phyloP scores from a whole-genome alignment of 1,140 invertebrate species.

The Oppia nitens region DNA sequence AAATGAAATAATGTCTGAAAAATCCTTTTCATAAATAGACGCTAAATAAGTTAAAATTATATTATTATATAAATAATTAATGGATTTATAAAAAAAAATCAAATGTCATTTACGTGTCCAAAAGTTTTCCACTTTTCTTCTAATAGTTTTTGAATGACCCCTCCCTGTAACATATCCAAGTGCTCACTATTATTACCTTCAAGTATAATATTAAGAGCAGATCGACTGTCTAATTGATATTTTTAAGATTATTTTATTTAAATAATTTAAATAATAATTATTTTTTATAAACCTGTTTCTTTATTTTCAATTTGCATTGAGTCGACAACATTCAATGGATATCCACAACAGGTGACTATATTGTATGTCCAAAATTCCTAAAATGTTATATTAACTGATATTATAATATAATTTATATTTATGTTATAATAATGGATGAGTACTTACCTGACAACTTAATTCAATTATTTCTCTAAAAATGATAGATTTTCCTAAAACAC shows the following conservation, averaged over 20 bases:
- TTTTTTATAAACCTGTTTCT: neutral
- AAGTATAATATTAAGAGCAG: constrained; percentile 90
- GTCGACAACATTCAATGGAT: constrained; percentile 87
- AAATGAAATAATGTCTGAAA: constrained; percentile 67
- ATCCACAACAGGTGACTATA: constrained; percentile 96
- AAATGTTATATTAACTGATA: neutral
- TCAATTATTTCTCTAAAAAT: constrained; percentile 97
- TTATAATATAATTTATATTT: too few relatives aligned
- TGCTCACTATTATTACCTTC: constrained; percentile 89
- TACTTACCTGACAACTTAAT: constrained; percentile 51
- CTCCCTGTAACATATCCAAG: constrained; percentile 94
- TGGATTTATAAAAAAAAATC: constrained; percentile 1
- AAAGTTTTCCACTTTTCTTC: constrained; percentile 99
- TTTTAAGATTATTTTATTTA: neutral
- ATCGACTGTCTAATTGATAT: constrained; percentile 74
- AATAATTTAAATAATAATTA: neutral
- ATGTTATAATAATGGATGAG: too few relatives aligned
- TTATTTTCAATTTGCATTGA: neutral
- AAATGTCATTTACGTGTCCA: constrained; percentile 51
- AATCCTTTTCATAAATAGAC: constrained; percentile 77
- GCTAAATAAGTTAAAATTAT: constrained; percentile 37
- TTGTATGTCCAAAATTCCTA: constrained; percentile 94
- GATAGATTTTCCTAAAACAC: constrained; percentile 80
- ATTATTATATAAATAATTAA: constrained; percentile 19
- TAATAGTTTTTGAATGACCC: constrained; percentile 85